Conservation (phyloP, 2,888 invertebrate genomes). For the Drosophila ochracea region DNA sequence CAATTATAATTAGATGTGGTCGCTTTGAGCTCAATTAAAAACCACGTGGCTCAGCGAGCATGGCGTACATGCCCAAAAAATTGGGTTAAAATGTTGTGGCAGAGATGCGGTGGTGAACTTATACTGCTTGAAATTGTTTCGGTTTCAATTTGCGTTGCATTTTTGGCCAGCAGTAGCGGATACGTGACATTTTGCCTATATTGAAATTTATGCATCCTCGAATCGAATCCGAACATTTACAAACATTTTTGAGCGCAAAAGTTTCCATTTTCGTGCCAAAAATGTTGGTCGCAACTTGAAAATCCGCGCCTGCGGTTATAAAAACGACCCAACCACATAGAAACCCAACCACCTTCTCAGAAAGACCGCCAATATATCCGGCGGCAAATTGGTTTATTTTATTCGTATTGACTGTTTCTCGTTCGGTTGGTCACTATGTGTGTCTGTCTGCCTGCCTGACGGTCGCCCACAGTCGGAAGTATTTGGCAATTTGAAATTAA, state of each 20-base stretch:
- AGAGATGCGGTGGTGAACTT: background rate
- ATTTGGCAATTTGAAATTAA: slow-evolving; percentile 71
- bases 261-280: slow-evolving; percentile 67
- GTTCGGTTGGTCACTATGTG: background rate
- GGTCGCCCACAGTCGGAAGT: slow-evolving; percentile 28
- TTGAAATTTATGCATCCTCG: slow-evolving; percentile 77
- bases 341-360: slow-evolving; percentile 1
- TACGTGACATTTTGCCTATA: slow-evolving; percentile 72
- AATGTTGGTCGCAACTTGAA: slow-evolving; percentile 48
- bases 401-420: slow-evolving; percentile 62
- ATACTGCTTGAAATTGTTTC: slow-evolving; percentile 64
- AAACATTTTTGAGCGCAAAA: slow-evolving; percentile 58
- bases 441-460: background rate
- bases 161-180: slow-evolving; percentile 55
- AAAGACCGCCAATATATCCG: slow-evolving; percentile 38
- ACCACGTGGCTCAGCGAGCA: slow-evolving; percentile 60
- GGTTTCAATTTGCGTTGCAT: slow-evolving; percentile 69
- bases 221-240: slow-evolving; percentile 59
- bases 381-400: slow-evolving; percentile 79
- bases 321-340: background rate
- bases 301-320: slow-evolving; percentile 59
- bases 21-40: slow-evolving; percentile 71
- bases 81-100: slow-evolving; percentile 70
- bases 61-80: slow-evolving; percentile 43
- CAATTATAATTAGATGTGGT: slow-evolving; percentile 77